Base-by-base conservation (phyloP, 2,797 vertebrate genomes). In the Mus minutoides region DNA sequence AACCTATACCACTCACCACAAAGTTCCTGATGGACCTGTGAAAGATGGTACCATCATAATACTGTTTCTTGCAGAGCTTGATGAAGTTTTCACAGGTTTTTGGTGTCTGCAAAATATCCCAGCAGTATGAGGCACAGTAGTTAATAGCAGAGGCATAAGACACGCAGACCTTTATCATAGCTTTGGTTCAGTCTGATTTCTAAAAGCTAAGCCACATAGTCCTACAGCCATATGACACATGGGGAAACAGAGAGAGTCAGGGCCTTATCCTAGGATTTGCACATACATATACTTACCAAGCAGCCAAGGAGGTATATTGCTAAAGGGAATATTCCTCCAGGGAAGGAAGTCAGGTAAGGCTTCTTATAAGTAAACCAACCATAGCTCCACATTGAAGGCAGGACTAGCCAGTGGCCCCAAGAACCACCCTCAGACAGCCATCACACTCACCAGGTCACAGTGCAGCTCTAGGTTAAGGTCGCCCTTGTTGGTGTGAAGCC, bases 21-120 rank as follows among this genome's bases (percentile, higher is more conserved):
- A 99, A 99, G 96, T 99, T 99, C 77, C 99, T 97, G 97, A 99
- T 99, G 90, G 99, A 99, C 91, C 99, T 99, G 98, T 99, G 99
- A 98, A 99, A 99, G 97, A 99, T 13, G 0, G 99, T 99, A 67
- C 98, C 99, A 0, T 99, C 98, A 0, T 99, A 99, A 94, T 99
- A 99, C 93, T 98, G 98, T 96, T 99, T 99, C 96, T 99, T 99
- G 98, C 99, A 99, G 93, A 99, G 98, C 78, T 99, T 99, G 97
- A 99, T 99, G 94, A 99, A 99, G 98, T 99, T 99, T 97, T 99
- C 99, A 56, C 99, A 99, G 0, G 99, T 99, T 98, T 99, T 99
- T 14, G 99, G 99, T 16, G 99, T 99, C 99, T 99, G 96, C 91
- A 97, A 98, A 96, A 94, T 21, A 56, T 89, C 90, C 87, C 2